These are phyloP conservation scores for Okapia johnstoni DNA, from an alignment of 2,113 vertebrate species.

Conservation along the genomic window DNA sequence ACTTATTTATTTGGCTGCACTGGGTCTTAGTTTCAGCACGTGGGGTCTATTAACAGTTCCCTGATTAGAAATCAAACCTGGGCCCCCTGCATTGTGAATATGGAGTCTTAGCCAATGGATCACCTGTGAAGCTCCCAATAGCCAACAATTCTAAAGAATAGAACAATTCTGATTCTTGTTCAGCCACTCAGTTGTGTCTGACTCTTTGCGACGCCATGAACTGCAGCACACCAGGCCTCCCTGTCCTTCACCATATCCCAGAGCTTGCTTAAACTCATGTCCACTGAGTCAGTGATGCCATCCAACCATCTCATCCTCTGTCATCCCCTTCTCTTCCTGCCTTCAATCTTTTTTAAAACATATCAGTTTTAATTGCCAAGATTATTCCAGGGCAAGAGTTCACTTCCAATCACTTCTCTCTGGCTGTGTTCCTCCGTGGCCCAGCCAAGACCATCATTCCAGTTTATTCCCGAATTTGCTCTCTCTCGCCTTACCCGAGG, in stretches of 20 bases:
- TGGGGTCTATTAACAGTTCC: neutral
- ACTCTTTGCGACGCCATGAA: neutral
- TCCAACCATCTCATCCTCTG: neutral
- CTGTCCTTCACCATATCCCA: neutral
- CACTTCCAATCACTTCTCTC: constrained; percentile 78
- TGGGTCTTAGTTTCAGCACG: neutral
- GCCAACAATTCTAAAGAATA: neutral
- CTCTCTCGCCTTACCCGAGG: constrained; percentile 62
- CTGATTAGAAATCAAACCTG: neutral
- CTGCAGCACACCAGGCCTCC: neutral
- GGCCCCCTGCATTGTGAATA: neutral
- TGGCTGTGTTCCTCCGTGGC: constrained; percentile 73
- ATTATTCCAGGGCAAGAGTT: constrained; percentile 88
- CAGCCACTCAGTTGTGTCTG: neutral
- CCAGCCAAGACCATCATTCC: constrained; percentile 78
- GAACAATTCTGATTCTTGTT: neutral
- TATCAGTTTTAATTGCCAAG: constrained; percentile 85
- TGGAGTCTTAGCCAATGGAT: no score
- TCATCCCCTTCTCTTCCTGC: neutral
- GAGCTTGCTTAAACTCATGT: neutral
- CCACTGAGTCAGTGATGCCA: neutral
- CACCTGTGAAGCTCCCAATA: neutral
- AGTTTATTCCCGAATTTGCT: constrained; percentile 74
- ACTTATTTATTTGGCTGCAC: neutral
- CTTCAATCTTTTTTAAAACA: constrained; percentile 69